phyloP scores from a whole-genome alignment of 2,888 invertebrate genomes.

The Drosophila cognata region DNA sequence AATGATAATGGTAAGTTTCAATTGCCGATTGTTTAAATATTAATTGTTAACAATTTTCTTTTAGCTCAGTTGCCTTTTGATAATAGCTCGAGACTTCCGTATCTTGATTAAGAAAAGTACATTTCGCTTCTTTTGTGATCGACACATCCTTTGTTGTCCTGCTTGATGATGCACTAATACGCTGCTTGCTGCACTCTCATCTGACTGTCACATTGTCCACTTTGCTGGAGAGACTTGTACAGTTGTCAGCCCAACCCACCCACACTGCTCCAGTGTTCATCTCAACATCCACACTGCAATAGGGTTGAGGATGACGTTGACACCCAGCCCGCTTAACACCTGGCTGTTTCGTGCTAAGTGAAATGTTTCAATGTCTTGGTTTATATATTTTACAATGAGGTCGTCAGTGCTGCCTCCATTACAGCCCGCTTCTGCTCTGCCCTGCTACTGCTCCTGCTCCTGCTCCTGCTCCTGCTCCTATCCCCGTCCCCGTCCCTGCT shows the following conservation, averaged over 20 bases:
- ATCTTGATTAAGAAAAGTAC: constrained; percentile 16
- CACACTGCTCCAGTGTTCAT: background rate
- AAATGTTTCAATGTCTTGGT: constrained; percentile 78
- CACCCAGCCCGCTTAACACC: constrained; percentile 57
- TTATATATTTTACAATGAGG: constrained; percentile 79
- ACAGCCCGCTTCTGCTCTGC: constrained; percentile 7
- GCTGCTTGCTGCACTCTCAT: constrained; percentile 31
- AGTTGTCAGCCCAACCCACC: constrained; percentile 46
- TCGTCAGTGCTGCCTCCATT: constrained; percentile 55
- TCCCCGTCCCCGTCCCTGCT: background rate
- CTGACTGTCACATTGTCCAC: constrained; percentile 66
- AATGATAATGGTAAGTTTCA: background rate
- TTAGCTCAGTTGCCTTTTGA: background rate
- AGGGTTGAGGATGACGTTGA: background rate
- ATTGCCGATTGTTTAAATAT: background rate
- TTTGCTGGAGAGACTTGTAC: constrained; percentile 50
- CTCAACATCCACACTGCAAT: constrained; percentile 18
- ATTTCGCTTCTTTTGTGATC: constrained; percentile 38
- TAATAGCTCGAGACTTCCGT: background rate
- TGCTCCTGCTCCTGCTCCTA: background rate
- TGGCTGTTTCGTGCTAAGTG: constrained; percentile 69
- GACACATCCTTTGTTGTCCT: constrained; percentile 32
- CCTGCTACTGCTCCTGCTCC: background rate
- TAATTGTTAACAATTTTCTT: background rate
- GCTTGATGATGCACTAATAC: constrained; percentile 32